Evolutionary conservation across 2,797 vertebrate species (phyloP).

Genomic region (Myotis findleyi): DNA sequence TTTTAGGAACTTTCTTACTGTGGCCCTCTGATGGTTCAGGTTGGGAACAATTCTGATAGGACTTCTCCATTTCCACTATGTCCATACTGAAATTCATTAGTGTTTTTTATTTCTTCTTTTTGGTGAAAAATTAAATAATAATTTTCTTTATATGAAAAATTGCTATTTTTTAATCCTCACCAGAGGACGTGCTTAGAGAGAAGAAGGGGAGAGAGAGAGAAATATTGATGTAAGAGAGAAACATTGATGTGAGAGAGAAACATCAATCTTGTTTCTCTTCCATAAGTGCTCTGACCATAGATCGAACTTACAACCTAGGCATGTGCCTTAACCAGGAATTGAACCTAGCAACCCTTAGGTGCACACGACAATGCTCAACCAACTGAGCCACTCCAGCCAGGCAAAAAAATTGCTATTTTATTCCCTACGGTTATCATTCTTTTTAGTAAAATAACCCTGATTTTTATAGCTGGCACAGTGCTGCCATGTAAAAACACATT

Average conservation of each 20-base stretch:
- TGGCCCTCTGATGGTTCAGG: neutral
- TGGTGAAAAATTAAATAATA: conserved; percentile 41
- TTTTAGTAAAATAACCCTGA: neutral
- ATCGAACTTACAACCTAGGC: neutral
- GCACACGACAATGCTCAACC: neutral
- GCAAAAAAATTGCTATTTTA: neutral
- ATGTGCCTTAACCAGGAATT: neutral
- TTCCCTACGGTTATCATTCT: neutral
- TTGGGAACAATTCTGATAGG: neutral
- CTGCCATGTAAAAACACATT: neutral
- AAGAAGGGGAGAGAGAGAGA: neutral
- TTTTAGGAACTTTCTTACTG: neutral
- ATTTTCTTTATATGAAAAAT: conserved; percentile 29
- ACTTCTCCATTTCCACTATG: neutral
- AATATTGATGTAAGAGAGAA: too few species aligned
- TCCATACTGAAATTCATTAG: neutral
- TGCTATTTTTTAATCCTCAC: neutral
- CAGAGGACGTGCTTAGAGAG: neutral
- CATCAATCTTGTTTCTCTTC: neutral
- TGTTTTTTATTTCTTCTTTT: neutral
- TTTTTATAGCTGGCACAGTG: conserved; percentile 26
- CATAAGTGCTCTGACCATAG: neutral
- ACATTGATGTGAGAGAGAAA: neutral
- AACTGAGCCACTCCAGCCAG: neutral
- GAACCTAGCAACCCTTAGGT: neutral